Base-by-base conservation (phyloP, 2,113 vertebrate species). In the Chrysemys picta region DNA sequence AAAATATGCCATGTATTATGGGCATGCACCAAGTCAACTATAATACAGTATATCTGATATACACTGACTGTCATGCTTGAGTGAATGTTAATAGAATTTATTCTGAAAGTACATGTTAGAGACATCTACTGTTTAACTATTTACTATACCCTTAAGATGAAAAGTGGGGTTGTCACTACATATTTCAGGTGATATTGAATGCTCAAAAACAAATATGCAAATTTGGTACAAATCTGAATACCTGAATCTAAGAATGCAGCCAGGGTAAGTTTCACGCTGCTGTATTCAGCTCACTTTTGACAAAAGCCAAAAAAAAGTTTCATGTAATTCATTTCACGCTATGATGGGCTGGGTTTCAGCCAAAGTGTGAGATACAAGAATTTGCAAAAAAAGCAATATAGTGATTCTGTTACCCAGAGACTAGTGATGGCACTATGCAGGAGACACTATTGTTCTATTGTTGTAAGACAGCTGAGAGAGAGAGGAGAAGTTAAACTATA, bases 21-120 rank as follows among this genome's bases (percentile, higher is more conserved):
- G 95, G 97, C 93, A 97, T 98, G 98, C 97, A 98, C 97, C 98
- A 98, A 98, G 97, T 98, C 98, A 98, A 98, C 98, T 98, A 97
- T 98, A 98, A 98, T 98, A 97, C 98, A 98, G 98, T 98, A 98
- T 98, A 98, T 98, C 98, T 98, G 98, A 98, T 98, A 98, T 98
- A 98, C 97, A 98, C 98, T 97, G 98, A 98, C 98, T 98, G 98
- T 98, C 98, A 98, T 98, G 98, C 98, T 98, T 98, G 98, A 98
- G 97, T 98, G 98, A 98, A 98, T 98, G 97, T 98, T 98, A 98
- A 98, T 98, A 98, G 98, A 98, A 98, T 98, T 98, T 98, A 98
- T 98, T 98, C 98, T 97, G 98, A 98, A 98, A 97, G 98, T 98
- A 98, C 98, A 98, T 98, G 97, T 97, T 98, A 97, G 98, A 98